phyloP scores from a whole-genome alignment of 2,888 invertebrate species.

The Pseudococcus viburni region DNA sequence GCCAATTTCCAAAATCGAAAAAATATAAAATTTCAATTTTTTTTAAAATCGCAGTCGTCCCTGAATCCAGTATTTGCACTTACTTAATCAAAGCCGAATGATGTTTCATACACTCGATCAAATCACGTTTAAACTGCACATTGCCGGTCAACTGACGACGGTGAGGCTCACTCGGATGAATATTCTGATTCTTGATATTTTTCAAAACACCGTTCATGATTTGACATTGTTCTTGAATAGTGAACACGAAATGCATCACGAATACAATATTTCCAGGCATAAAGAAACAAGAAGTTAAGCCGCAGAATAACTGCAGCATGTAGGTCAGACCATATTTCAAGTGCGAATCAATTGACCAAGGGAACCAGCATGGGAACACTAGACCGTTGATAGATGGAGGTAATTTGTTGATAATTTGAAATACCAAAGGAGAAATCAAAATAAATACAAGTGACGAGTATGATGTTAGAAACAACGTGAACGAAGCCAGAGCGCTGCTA shows the following conservation, averaged over 20 bases:
- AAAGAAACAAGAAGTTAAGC: not conserved
- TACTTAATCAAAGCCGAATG: constrained; percentile 9
- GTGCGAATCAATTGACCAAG: constrained; percentile 16
- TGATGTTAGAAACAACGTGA: not conserved
- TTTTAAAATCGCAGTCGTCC: no score
- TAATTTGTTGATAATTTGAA: not conserved
- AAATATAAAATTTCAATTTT: no score
- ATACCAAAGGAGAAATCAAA: constrained; percentile 33
- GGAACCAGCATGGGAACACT: constrained; percentile 54
- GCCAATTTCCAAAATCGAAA: no score
- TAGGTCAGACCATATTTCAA: not conserved
- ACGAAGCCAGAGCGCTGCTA: not conserved
- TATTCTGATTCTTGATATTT: not conserved
- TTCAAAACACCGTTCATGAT: not conserved
- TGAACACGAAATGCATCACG: constrained; percentile 48
- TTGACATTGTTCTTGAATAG: constrained; percentile 32
- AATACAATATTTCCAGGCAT: constrained; percentile 47
- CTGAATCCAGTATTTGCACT: no score
- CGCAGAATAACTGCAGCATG: not conserved
- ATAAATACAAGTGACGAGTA: not conserved
- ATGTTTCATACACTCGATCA: constrained; percentile 45
- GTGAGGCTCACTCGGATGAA: not conserved
- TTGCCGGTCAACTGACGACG: not conserved
- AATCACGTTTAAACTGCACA: not conserved
- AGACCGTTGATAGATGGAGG: not conserved